Evolutionary conservation across 1,140 invertebrate species (phyloP).

Genomic region (Dryas iulia): DNA sequence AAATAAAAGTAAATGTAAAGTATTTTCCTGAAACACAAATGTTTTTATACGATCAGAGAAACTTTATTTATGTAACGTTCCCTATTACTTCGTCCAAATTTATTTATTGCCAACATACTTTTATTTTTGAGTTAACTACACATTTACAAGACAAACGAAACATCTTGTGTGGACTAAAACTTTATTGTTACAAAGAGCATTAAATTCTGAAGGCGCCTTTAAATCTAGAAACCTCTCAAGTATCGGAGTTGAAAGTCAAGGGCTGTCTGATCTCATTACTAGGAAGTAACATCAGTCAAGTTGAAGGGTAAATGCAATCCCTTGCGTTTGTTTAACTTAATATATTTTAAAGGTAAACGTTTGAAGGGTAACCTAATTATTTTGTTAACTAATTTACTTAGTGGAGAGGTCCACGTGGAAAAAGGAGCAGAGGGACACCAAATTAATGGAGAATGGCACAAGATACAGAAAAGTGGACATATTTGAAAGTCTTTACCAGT

Average conservation of each 20-base stretch:
- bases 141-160: neutral
- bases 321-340: neutral
- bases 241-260: conserved; percentile 59
- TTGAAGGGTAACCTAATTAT: too few species aligned
- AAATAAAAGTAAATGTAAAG: too few species aligned
- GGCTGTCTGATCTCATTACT: conserved; percentile 58
- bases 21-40: too few species aligned
- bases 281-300: conserved; percentile 54
- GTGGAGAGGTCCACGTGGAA: too few species aligned
- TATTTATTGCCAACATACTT: neutral
- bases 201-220: conserved; percentile 29
- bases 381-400: too few species aligned
- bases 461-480: too few species aligned
- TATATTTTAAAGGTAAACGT: conserved; percentile 26
- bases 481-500: too few species aligned
- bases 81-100: neutral
- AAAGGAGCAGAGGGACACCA: too few species aligned
- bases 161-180: neutral
- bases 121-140: neutral
- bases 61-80: too few species aligned
- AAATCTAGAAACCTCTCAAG: conserved; percentile 50
- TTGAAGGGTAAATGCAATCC: conserved; percentile 46
- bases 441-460: too few species aligned
- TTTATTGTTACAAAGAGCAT: neutral
- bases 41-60: too few species aligned